Conservation (phyloP, 2,113 vertebrate species). For the Eulacestoma nigropectus region DNA sequence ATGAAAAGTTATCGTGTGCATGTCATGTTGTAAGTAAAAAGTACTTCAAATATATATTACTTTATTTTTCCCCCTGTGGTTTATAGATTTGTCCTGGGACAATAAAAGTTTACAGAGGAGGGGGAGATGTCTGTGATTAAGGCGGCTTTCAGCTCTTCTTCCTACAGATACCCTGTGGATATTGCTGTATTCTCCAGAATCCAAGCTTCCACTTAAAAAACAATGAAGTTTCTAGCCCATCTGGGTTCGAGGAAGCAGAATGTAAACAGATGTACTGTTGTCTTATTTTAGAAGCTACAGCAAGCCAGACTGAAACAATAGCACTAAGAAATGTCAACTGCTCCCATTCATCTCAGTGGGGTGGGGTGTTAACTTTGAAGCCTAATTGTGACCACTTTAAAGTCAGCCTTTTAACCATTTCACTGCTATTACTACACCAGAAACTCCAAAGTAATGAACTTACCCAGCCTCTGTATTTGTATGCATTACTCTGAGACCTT, state of each 20-base stretch:
- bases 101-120: conserved; percentile 3
- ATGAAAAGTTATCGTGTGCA: neutral
- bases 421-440: neutral
- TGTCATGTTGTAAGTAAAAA: neutral
- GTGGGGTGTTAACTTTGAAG: conserved; percentile 71
- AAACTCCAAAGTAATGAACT: conserved; percentile 60
- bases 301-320: conserved; percentile 67
- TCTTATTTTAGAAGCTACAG: conserved; percentile 66
- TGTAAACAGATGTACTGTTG: conserved; percentile 69
- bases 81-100: neutral
- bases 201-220: conserved; percentile 47
- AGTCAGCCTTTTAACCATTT: conserved; percentile 66
- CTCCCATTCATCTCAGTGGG: conserved; percentile 66
- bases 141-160: conserved; percentile 25
- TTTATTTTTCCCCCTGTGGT: neutral
- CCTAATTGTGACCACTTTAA: conserved; percentile 63
- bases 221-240: conserved; percentile 59
- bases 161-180: conserved; percentile 49
- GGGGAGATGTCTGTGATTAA: conserved; percentile 7
- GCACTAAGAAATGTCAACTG: conserved; percentile 64
- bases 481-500: conserved; percentile 13
- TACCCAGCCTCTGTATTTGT: conserved; percentile 19
- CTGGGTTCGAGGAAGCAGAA: conserved; percentile 62
- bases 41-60: neutral
- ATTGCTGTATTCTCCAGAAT: conserved; percentile 40